Percentiles rank a stretch among this genome's conserved stretches.
Evolutionary conservation across 2,888 invertebrate species (phyloP).

Genomic region (Lasioglossum vierecki): DNA sequence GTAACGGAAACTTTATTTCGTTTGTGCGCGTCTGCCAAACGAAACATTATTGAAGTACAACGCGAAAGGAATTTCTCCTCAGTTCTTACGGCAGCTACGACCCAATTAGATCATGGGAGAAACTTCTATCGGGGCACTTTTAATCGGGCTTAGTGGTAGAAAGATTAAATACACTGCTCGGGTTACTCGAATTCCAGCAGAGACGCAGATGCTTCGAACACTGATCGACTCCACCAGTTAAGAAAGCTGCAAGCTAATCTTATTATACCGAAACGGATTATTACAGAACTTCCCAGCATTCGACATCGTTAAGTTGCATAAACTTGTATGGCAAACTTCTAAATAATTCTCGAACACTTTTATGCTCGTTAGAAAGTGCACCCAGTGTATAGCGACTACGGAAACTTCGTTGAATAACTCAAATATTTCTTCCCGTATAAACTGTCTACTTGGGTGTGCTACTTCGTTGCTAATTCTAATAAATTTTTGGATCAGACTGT

Average conservation of each 20-base stretch:
- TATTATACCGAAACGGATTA: not conserved
- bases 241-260: not conserved
- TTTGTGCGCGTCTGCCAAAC: not conserved
- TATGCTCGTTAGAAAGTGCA: not conserved
- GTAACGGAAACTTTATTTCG: not conserved
- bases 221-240: not conserved
- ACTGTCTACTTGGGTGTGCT: not conserved
- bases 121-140: constrained; percentile 8
- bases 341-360: not conserved
- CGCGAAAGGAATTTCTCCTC: constrained; percentile 1
- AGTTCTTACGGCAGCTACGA: not conserved
- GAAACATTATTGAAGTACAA: not conserved
- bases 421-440: not conserved
- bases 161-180: constrained; percentile 14
- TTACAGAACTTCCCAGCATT: constrained; percentile 4
- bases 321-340: not conserved
- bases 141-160: constrained; percentile 8
- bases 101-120: constrained; percentile 19
- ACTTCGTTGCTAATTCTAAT: not conserved
- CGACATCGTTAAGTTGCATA: not conserved
- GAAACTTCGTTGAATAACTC: not conserved
- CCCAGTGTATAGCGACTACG: not conserved
- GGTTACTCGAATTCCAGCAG: not conserved
- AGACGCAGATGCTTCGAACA: constrained; percentile 15
- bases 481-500: too few relatives aligned